A percentile compares a stretch with the other conserved stretches of the same genome.
These are phyloP conservation scores for Remorina albescens DNA, from an alignment of 2,797 vertebrate species.

Conservation along the genomic window DNA sequence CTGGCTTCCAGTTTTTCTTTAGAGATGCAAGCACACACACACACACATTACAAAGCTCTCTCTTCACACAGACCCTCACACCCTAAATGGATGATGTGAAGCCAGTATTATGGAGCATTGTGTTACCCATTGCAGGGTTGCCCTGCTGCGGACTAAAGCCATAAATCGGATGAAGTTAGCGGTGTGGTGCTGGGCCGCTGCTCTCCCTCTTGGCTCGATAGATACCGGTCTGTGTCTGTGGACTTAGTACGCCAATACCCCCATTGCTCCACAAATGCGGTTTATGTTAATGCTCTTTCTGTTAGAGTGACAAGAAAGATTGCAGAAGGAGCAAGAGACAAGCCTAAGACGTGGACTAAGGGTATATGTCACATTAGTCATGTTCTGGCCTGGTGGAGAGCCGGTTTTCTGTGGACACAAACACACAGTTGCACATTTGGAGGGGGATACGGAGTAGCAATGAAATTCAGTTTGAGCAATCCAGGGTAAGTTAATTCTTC, in stretches of 20 bases:
- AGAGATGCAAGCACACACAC: not conserved
- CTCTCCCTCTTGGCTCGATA: conserved; percentile 22
- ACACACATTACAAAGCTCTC: not conserved
- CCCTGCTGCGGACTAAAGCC: conserved; percentile 32
- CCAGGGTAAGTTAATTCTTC: no score
- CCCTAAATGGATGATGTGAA: conserved; percentile 36
- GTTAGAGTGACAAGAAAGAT: not conserved
- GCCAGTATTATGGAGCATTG: conserved; percentile 28
- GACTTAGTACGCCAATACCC: conserved; percentile 1
- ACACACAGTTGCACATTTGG: not conserved
- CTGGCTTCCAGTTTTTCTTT: conserved; percentile 1
- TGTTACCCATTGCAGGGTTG: conserved; percentile 18
- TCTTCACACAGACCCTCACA: conserved; percentile 5
- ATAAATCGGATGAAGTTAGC: conserved; percentile 46
- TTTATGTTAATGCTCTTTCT: conserved; percentile 4
- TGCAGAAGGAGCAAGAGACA: not conserved
- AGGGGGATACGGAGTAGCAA: not conserved
- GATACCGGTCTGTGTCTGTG: conserved; percentile 20
- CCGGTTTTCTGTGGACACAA: conserved; percentile 2
- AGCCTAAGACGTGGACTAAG: not conserved
- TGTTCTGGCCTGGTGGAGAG: not conserved
- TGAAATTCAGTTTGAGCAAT: not conserved
- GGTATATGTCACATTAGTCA: not conserved
- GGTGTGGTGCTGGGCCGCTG: not conserved
- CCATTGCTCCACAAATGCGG: not conserved